phyloP scores from a whole-genome alignment of 1,140 invertebrate species.

The Capitella teleta region DNA sequence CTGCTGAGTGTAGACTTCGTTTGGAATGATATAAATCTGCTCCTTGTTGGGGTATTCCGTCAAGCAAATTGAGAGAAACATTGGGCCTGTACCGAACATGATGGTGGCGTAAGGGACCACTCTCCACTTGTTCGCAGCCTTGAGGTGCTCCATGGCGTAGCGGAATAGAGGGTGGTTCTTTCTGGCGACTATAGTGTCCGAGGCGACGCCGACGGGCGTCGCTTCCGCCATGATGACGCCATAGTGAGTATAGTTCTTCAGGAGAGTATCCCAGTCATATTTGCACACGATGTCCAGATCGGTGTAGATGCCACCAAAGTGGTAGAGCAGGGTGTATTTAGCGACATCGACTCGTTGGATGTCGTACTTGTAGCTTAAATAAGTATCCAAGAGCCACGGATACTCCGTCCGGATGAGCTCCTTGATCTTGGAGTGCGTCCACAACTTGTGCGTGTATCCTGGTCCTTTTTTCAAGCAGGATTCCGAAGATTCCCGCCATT shows the following conservation, averaged over 20 bases:
- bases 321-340: not conserved
- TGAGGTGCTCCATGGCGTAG: not conserved
- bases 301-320: conserved; percentile 1
- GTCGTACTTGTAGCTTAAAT: not conserved
- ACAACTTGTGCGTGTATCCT: not conserved
- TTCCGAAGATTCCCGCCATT: not conserved
- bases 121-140: not conserved
- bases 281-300: conserved; percentile 1
- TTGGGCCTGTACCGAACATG: conserved; percentile 5
- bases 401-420: not conserved
- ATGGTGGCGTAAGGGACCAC: not conserved
- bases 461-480: not conserved
- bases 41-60: not conserved
- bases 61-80: not conserved
- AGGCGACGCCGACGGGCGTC: not conserved
- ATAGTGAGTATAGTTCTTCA: not conserved
- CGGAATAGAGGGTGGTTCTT: not conserved
- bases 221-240: conserved; percentile 1
- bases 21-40: not conserved
- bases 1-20: not conserved
- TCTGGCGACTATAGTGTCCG: not conserved
- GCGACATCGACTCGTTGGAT: conserved; percentile 5
- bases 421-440: not conserved
- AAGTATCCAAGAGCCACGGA: conserved; percentile 1
- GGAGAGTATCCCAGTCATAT: not conserved